Percentiles rank a stretch among this genome's conserved stretches.
phyloP scores from a whole-genome alignment of 2,113 vertebrate genomes.

The Gopherus flavomarginatus region DNA sequence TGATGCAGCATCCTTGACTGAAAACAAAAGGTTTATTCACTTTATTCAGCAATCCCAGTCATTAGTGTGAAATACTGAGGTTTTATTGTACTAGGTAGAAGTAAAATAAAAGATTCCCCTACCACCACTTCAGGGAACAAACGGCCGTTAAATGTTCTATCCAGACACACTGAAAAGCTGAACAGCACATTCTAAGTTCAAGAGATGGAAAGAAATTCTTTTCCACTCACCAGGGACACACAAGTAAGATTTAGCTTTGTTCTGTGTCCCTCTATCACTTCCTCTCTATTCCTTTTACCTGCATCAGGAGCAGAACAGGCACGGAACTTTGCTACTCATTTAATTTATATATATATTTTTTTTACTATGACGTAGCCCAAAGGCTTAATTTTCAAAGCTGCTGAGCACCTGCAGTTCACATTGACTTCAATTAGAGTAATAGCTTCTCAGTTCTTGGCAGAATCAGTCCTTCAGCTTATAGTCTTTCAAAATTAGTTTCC shows the following conservation, averaged over 20 bases:
- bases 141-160: not conserved
- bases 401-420: not conserved
- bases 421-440: not conserved
- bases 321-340: not conserved
- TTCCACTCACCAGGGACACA: not conserved
- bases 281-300: not conserved
- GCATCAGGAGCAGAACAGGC: not conserved
- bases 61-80: not conserved
- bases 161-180: not conserved
- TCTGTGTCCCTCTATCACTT: not conserved
- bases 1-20: not conserved
- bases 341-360: not conserved
- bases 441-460: not conserved
- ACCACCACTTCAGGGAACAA: not conserved
- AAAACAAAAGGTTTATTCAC: not conserved
- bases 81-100: not conserved
- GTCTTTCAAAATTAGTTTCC: not conserved
- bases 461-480: not conserved
- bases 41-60: not conserved
- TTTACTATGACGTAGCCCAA: accelerated
- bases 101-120: not conserved
- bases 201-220: not conserved
- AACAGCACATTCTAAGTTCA: not conserved
- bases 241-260: not conserved
- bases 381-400: not conserved